Base-by-base conservation (phyloP, 2,888 invertebrate species). In the Craniophora ligustri region DNA sequence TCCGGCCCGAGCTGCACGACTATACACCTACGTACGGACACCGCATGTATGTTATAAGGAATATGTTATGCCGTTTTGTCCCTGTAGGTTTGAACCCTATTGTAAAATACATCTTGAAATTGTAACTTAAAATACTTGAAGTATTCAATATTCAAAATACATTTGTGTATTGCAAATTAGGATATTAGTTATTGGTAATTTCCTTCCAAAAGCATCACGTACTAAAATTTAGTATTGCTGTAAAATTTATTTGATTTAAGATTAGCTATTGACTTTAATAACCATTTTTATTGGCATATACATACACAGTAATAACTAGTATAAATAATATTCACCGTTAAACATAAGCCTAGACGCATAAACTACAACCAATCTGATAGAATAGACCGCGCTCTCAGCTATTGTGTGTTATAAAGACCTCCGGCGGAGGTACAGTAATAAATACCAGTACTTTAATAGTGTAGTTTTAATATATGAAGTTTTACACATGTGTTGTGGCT, bases 1-100 rank as follows among this genome's bases (percentile, higher is more conserved):
- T 87, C 85, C 87, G 85, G 82, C 83, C 51, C 44, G 46, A 49
- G 50, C 72, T 60, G 78, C 85, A 82, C 88, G 89, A 89, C 87
- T 81, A 76, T 61, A 61, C 72, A 69, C 70, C 74, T 75, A 75
- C 76, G 63, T 67, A 64, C 50, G 28, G 48, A 30, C 55, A 48
- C 55, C 57, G 48, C 62, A 57, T 56, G 61, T 68, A 55, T 66
- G 64, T 53, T 58, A 44, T 53, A 42, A 36, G 28, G 48, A 61
- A 68, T 65, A 68, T 60, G 41, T 70, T 60, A 49, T 46, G 23
- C 19, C 32, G 26, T 32, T 39, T 21, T 49, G 60, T 53, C 14
- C 21, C 41, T 32, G 16, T 31, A 32, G 10, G 1, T 39, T 44
- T 41, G 41, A 13, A 28, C 2, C 6, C 35, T 40, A 40, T 50